phyloP scores from a whole-genome alignment of 30 jellyfish, hydroid and myxozoan genomes.

The Hydra vulgaris region DNA sequence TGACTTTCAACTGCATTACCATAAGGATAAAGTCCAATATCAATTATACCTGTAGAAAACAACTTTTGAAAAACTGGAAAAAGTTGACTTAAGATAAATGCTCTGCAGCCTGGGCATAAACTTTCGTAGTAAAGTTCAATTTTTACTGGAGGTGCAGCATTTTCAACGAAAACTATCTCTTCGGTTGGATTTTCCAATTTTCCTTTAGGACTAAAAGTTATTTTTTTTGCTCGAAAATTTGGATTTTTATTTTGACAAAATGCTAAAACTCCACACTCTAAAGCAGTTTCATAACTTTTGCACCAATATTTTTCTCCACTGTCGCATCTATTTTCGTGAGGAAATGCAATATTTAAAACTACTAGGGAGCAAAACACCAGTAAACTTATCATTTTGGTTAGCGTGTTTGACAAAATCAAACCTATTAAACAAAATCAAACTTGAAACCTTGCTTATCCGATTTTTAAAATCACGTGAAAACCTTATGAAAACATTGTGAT shows the following conservation, averaged over 20 bases:
- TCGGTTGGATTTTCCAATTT: neutral
- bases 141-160: constrained; percentile 30
- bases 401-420: neutral
- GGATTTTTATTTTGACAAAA: constrained; percentile 19
- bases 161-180: neutral
- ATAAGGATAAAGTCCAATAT: constrained; percentile 37
- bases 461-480: neutral
- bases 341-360: neutral
- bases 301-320: constrained; percentile 36
- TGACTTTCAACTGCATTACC: constrained; percentile 46
- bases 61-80: constrained; percentile 38
- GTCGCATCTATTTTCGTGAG: constrained; percentile 8
- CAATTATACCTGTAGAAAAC: constrained; percentile 20
- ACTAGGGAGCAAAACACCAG: neutral
- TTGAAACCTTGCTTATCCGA: neutral
- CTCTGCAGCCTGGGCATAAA: constrained; percentile 40
- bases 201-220: neutral
- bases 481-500: neutral
- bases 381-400: neutral
- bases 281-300: constrained; percentile 32
- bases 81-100: constrained; percentile 19
- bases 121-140: constrained; percentile 40
- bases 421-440: neutral
- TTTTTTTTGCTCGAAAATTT: neutral
- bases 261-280: constrained; percentile 35